Percentiles rank a stretch among this genome's conserved stretches.
phyloP scores from a whole-genome alignment of 2,113 vertebrate species.

The Grammomys surdaster region DNA sequence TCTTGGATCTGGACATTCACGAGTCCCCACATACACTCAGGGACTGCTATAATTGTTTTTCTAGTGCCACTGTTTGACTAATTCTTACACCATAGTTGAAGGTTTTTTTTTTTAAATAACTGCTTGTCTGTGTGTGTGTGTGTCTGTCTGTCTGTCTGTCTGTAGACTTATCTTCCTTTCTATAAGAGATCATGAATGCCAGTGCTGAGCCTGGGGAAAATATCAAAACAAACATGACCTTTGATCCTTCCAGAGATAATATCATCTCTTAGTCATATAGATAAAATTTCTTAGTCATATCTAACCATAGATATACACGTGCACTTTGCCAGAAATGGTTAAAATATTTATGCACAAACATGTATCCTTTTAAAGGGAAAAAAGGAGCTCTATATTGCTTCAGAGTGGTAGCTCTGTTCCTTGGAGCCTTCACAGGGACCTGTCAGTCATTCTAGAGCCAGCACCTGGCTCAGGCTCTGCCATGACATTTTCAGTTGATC shows the following conservation, averaged over 20 bases:
- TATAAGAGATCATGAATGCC: background rate
- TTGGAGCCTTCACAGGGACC: background rate
- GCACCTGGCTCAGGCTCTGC: constrained; percentile 63
- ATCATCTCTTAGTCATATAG: constrained; percentile 71
- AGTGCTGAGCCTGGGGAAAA: constrained; percentile 22
- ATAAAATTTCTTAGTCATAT: constrained; percentile 64
- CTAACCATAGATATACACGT: constrained; percentile 18
- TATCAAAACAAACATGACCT: constrained; percentile 64
- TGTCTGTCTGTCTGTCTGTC: background rate
- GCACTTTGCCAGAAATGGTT: constrained; percentile 37
- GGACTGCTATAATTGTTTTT: background rate
- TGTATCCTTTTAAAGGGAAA: background rate
- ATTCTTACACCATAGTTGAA: background rate
- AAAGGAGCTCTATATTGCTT: background rate
- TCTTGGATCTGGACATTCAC: background rate
- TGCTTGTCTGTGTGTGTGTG: background rate
- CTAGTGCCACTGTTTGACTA: background rate
- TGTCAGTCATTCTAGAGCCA: constrained; percentile 51
- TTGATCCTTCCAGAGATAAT: constrained; percentile 66
- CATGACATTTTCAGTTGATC: constrained; percentile 80
- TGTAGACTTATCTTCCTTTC: background rate
- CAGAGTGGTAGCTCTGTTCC: background rate
- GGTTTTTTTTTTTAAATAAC: background rate
- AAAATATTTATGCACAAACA: background rate
- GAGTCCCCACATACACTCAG: background rate